phyloP scores from a whole-genome alignment of 2,797 vertebrate species.

The Hybognathus amarus region DNA sequence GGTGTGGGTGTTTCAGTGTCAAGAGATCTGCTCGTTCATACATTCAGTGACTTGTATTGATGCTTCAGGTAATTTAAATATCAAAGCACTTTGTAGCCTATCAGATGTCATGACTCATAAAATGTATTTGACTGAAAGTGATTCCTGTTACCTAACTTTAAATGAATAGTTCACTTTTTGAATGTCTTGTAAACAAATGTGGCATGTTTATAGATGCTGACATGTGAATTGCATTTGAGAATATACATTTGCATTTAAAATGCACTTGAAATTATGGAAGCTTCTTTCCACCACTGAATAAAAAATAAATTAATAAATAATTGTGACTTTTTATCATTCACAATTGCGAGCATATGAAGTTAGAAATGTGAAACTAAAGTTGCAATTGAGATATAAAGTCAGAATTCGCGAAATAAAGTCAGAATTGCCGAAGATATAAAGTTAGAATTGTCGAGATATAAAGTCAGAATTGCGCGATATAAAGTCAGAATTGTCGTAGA shows the following conservation, averaged over 20 bases:
- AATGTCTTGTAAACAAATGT: not conserved
- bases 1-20: conserved; percentile 34
- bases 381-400: too few relatives aligned
- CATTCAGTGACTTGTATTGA: conserved; percentile 1
- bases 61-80: conserved; percentile 24
- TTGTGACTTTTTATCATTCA: too few relatives aligned
- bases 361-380: too few relatives aligned
- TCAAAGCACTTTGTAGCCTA: not conserved
- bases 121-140: not conserved
- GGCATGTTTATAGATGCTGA: not conserved
- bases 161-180: not conserved
- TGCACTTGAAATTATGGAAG: not conserved
- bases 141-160: not conserved
- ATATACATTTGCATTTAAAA: not conserved
- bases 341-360: too few relatives aligned
- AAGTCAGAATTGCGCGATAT: too few relatives aligned
- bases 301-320: too few relatives aligned
- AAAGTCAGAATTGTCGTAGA: too few relatives aligned
- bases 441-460: too few relatives aligned
- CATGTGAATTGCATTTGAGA: not conserved
- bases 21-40: conserved; percentile 23
- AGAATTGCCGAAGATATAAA: too few relatives aligned
- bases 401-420: too few relatives aligned
- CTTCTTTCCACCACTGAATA: too few relatives aligned
- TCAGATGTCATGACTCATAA: conserved; percentile 19